These are phyloP conservation scores for Macaria liturata DNA, from an alignment of 2,888 invertebrate species.

Conservation along the genomic window DNA sequence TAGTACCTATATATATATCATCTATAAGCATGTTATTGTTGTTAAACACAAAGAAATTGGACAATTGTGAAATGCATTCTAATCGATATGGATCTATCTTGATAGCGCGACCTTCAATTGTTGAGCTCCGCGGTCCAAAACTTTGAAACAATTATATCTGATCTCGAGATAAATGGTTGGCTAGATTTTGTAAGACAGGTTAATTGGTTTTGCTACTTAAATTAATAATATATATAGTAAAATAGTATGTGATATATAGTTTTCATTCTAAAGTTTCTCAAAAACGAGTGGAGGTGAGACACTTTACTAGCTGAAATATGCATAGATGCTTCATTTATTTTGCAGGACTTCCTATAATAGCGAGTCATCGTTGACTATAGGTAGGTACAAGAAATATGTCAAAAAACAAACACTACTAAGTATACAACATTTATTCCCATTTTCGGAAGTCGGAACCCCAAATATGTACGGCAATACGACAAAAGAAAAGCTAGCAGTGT, in stretches of 20 bases:
- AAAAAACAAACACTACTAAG: too few species aligned
- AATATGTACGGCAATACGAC: slow-evolving; percentile 5
- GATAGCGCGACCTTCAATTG: slow-evolving; percentile 20
- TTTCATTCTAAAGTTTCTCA: too few species aligned
- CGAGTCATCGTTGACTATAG: too few species aligned
- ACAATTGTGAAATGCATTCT: slow-evolving; percentile 21
- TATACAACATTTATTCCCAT: not conserved
- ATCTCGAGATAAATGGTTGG: slow-evolving; percentile 7
- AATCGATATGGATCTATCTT: slow-evolving; percentile 21
- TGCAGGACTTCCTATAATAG: too few species aligned
- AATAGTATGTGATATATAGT: too few species aligned
- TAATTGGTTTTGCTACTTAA: too few species aligned
- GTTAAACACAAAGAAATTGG: slow-evolving; percentile 33
- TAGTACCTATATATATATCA: slow-evolving; percentile 11
- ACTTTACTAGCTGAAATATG: too few species aligned
- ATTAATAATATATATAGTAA: too few species aligned
- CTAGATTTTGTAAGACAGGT: slow-evolving; percentile 5
- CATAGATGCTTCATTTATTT: too few species aligned
- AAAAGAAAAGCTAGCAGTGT: slow-evolving; percentile 14
- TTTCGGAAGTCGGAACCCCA: slow-evolving; percentile 13
- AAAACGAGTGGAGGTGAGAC: too few species aligned
- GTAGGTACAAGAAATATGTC: too few species aligned
- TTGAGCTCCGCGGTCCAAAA: slow-evolving; percentile 13
- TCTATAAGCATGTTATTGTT: slow-evolving; percentile 27
- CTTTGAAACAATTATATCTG: slow-evolving; percentile 14